A percentile compares a stretch with the other conserved stretches of the same genome.
Conservation (phyloP, 2,113 vertebrate genomes). For the Muntiacus muntjak region DNA sequence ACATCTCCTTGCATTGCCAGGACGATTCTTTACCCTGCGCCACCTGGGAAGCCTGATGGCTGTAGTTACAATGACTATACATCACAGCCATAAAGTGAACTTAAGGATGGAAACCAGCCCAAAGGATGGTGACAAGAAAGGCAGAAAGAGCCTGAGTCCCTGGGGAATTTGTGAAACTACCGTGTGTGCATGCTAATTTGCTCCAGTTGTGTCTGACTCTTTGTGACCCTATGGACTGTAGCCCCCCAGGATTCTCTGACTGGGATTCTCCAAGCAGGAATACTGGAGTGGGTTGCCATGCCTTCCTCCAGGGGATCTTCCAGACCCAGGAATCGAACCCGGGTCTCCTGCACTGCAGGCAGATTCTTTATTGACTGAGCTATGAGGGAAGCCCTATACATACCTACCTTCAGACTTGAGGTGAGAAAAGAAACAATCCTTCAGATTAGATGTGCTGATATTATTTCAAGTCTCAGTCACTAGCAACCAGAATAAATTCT, state of each 20-base stretch:
- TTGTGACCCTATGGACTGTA: background rate
- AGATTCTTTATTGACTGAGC: background rate
- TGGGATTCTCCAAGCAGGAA: background rate
- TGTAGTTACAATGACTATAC: background rate
- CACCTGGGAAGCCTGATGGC: background rate
- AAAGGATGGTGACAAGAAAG: background rate
- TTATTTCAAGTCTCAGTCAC: background rate
- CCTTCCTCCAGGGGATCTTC: background rate
- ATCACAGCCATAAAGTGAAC: background rate
- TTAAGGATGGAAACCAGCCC: background rate
- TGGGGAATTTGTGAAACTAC: background rate
- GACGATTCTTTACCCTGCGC: no score
- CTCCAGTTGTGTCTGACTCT: background rate
- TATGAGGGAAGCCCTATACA: background rate
- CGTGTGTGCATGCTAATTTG: accelerated
- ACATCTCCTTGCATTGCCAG: background rate
- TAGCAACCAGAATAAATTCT: background rate
- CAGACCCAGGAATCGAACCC: background rate
- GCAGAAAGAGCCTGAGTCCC: background rate
- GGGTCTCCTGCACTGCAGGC: background rate
- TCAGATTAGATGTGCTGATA: background rate
- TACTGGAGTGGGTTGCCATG: background rate
- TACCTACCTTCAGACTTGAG: background rate
- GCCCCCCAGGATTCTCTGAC: background rate
- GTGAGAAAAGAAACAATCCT: background rate